Conservation (phyloP, 2,797 vertebrate species). For the Melanotaenia parkinsoni region DNA sequence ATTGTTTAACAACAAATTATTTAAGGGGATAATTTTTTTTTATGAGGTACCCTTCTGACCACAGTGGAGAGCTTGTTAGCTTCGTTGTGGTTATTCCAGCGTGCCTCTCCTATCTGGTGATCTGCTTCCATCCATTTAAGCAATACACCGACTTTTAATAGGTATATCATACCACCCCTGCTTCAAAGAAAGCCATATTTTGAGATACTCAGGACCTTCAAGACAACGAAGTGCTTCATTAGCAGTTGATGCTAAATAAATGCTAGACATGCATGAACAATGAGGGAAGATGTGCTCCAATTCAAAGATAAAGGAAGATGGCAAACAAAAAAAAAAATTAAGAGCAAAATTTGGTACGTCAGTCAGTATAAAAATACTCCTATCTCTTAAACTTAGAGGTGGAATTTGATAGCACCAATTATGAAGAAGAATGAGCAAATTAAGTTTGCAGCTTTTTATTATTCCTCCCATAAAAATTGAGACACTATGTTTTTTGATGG, state of each 20-base stretch:
- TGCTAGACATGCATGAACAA: background rate
- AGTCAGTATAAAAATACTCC: slow-evolving; percentile 10
- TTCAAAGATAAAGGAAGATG: slow-evolving; percentile 18
- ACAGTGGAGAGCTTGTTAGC: background rate
- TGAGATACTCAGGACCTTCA: background rate
- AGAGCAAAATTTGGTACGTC: slow-evolving; percentile 24
- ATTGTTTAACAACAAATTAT: background rate
- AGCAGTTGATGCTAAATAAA: slow-evolving; percentile 2
- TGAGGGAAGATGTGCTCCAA: slow-evolving; percentile 5
- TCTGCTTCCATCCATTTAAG: background rate
- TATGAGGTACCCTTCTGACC: background rate
- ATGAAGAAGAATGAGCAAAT: slow-evolving; percentile 25
- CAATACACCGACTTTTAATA: background rate
- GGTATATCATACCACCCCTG: background rate
- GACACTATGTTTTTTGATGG: slow-evolving; percentile 22
- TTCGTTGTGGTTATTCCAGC: background rate
- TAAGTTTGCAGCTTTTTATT: slow-evolving; percentile 3
- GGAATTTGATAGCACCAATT: slow-evolving; percentile 34
- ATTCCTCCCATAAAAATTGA: slow-evolving; percentile 13
- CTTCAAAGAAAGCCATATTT: background rate
- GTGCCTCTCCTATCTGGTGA: background rate
- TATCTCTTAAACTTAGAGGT: slow-evolving; percentile 29
- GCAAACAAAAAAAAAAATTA: slow-evolving; percentile 34
- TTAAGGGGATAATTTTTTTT: background rate
- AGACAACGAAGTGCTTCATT: background rate